These are phyloP conservation scores for Phaenicophaeus curvirostris DNA, from an alignment of 2,797 vertebrate genomes.

Conservation along the genomic window DNA sequence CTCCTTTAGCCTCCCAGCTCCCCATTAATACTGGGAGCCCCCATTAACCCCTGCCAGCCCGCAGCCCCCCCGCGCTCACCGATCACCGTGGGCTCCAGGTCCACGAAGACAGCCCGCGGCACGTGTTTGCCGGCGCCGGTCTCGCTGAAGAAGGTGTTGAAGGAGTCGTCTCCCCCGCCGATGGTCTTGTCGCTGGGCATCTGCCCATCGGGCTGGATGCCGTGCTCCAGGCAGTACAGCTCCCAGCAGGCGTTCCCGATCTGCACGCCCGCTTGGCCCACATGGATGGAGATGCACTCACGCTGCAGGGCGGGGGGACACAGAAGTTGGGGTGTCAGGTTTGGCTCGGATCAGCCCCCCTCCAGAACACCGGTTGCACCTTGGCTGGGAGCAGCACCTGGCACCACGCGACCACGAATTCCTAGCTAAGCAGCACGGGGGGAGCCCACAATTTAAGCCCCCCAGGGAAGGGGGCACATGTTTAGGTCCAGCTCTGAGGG, in stretches of 20 bases:
- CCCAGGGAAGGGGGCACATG: no score
- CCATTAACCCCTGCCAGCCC: neutral
- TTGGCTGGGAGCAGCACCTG: no score
- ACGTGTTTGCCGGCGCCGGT: conserved; percentile 82
- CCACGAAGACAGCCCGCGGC: conserved; percentile 80
- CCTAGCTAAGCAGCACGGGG: no score
- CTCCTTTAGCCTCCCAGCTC: no score
- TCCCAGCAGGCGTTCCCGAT: conserved; percentile 86
- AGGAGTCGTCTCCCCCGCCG: conserved; percentile 82
- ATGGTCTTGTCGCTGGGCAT: conserved; percentile 86
- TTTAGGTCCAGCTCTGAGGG: neutral
- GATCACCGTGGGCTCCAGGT: conserved; percentile 81
- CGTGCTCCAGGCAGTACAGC: conserved; percentile 82
- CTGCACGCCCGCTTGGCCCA: conserved; percentile 83
- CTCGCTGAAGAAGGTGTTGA: conserved; percentile 85
- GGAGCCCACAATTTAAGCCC: no score
- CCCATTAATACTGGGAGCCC: no score
- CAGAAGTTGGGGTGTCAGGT: no score
- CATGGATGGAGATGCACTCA: conserved; percentile 82
- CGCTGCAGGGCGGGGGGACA: conserved; percentile 63
- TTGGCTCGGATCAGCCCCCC: no score
- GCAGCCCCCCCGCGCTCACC: conserved; percentile 33
- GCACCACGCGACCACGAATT: no score
- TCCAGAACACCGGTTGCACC: no score
- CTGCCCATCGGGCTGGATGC: conserved; percentile 82